Evolutionary conservation across 1,140 invertebrate genomes (phyloP), one percentile per base, ranked within the genome.

Genomic region (Solenopsis fugax): DNA sequence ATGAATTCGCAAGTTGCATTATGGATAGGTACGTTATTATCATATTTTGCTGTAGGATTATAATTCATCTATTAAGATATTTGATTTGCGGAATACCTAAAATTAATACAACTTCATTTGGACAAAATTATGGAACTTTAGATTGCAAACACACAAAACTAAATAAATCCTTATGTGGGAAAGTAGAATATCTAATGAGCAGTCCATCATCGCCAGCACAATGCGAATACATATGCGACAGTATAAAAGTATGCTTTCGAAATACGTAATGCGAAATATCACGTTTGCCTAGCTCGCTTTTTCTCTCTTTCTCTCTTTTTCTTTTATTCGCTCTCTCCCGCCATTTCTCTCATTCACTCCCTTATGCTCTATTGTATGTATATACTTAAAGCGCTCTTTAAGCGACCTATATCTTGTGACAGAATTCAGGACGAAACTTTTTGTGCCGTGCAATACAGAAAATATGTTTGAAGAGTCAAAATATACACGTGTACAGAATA

Each of bases 281-380:
- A 73, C 80, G 67, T 82, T 80, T 80, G 48, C 16, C n/a, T 54
- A 50, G 12, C 13, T 78, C n/a, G 48, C 69, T 82, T 21, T 64
- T 78, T 16, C 29, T n/a, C 16, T 67, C 72, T 56, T 48, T 48
- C 60, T 45, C 21, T 65, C n/a, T 24, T n/a, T 45, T 34, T 12
- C 48, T 65, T 48, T 29, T 12, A 52, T 69, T 52, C 9, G 21
- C 24, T 81, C 52, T 65, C 18, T 41, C 58, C 81, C 50, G 34
- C 16, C 4, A 58, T 64, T 24, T 50, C 41, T 29, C 18, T 67
- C 87, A 64, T 37, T 88, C 58, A 45, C 16, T 72, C 75, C 7
- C 65, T 75, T 72, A 87, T 50, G 41, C 52, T 58, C 75, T 81
- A 87, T 89, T 84, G 84, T 88, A 90, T 82, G 72, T 89, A 92